Evolutionary conservation across 1,140 invertebrate genomes (phyloP), one percentile per base, ranked within the genome.

Genomic region (Plectus sambesii): DNA sequence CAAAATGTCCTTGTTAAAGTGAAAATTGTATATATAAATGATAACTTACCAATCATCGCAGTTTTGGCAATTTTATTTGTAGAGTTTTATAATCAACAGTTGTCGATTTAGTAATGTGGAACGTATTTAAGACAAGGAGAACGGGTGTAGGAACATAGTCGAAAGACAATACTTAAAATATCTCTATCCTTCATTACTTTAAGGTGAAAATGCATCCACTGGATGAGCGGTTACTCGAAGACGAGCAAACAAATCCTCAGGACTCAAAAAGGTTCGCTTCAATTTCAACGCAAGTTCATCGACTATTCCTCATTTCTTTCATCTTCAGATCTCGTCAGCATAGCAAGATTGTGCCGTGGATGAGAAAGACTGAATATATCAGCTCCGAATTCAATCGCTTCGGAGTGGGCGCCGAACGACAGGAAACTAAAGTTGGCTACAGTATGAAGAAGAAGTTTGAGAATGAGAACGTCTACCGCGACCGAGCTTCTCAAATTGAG

Each of bases 321-420:
- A 44, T 20, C 17, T 70, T 19, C 35, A 61, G 63, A 33, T 66
- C 67, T 27, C 27, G 49, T 25, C 63, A 61, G 47, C 88, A 94
- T 76, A 85, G 86, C 1, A 81, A 84, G 55, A 86, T 81, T 68
- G 87, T 96, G 2, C 92, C 89, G 2, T 96, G 90, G 89, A 76
- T 96, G 60, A 79, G 93, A 42, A 82, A 92, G 65, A 98, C 93
- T 0, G 93, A 98, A 72, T 98, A 98, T 69, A 99, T 99, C 68
- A 96, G 92, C 3, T 90, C 92, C 23, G 92, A 98, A 75, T 89
- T 90, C 65, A 96, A 90, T 24, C 78, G 93, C 58, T 97, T 93
- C 70, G 87, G 90, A 66, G 85, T 87, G 56, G 60, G 63, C 57
- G 26, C 86, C 86, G 70, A 87, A 82, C 60, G 85, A 19, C 55